Evolutionary conservation across 1,140 invertebrate species (phyloP).

Genomic region (Oryctes rhinoceros): DNA sequence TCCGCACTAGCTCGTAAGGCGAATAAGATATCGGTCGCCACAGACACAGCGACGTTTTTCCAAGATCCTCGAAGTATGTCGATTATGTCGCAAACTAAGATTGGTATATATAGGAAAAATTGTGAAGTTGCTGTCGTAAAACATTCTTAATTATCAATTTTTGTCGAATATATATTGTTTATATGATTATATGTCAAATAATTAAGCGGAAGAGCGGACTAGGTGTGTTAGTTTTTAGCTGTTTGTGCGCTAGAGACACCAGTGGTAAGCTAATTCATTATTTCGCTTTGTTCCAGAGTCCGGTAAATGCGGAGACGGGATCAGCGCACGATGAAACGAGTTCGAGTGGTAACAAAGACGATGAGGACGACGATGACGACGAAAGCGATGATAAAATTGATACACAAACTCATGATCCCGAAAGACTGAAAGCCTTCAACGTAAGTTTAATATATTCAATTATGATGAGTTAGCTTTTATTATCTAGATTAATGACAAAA

Average conservation of each 20-base stretch:
- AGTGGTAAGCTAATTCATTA: neutral
- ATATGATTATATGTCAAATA: neutral
- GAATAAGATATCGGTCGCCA: too few species aligned
- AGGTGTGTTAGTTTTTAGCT: too few species aligned
- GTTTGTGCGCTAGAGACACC: neutral
- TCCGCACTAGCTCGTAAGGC: too few species aligned
- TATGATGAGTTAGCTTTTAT: neutral
- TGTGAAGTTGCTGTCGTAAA: too few species aligned
- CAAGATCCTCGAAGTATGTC: too few species aligned
- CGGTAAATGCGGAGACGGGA: constrained; percentile 71
- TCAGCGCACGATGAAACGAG: constrained; percentile 90
- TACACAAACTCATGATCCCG: constrained; percentile 89
- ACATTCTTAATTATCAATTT: too few species aligned
- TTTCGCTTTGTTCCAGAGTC: constrained; percentile 66
- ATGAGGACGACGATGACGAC: constrained; percentile 92
- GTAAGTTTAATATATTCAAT: constrained; percentile 68
- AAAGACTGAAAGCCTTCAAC: constrained; percentile 96
- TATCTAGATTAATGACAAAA: too few species aligned
- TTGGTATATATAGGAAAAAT: too few species aligned
- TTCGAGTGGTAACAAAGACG: constrained; percentile 88
- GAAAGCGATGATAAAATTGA: constrained; percentile 90
- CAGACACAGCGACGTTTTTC: too few species aligned
- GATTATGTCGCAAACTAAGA: too few species aligned
- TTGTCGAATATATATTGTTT: too few species aligned
- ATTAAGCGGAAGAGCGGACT: neutral